Percentiles rank a stretch among this genome's conserved stretches.
Evolutionary conservation across 2,888 invertebrate genomes (phyloP).

Genomic region (Cerceris rybyensis): DNA sequence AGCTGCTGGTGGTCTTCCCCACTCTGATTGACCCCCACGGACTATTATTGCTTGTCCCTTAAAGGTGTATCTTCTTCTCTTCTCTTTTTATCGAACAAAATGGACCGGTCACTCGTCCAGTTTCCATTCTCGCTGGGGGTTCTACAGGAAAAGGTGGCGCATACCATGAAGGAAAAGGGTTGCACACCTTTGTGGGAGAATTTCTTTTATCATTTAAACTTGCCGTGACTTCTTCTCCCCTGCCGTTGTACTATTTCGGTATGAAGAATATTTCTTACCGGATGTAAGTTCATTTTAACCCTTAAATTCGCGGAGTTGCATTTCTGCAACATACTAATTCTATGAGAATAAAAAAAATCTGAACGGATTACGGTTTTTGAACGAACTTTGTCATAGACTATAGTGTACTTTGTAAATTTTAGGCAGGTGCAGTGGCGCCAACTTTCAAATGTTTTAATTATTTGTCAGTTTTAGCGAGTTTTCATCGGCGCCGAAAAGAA

Average conservation of each 20-base stretch:
- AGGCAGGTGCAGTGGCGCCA: too few relatives aligned
- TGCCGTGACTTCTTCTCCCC: slow-evolving; percentile 54
- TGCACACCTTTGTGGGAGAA: slow-evolving; percentile 36
- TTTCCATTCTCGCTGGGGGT: slow-evolving; percentile 67
- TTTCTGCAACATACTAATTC: too few relatives aligned
- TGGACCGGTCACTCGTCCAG: slow-evolving; percentile 60
- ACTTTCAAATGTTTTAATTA: too few relatives aligned
- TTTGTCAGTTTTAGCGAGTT: too few relatives aligned
- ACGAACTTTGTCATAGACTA: too few relatives aligned
- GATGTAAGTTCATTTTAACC: too few relatives aligned
- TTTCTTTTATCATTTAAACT: slow-evolving; percentile 53
- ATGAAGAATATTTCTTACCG: too few relatives aligned
- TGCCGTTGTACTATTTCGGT: neutral
- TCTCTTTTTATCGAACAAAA: slow-evolving; percentile 22
- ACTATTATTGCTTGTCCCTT: slow-evolving; percentile 54
- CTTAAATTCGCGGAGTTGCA: too few relatives aligned
- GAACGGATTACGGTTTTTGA: too few relatives aligned
- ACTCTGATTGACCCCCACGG: slow-evolving; percentile 49
- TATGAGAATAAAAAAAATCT: too few relatives aligned
- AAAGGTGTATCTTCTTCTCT: slow-evolving; percentile 36
- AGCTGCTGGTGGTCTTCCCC: slow-evolving; percentile 64
- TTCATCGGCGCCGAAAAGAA: too few relatives aligned
- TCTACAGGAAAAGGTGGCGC: slow-evolving; percentile 63
- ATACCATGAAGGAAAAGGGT: slow-evolving; percentile 67
- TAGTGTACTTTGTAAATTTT: too few relatives aligned